Conservation (phyloP, 2,113 vertebrate genomes). For the Caranx ignobilis region DNA sequence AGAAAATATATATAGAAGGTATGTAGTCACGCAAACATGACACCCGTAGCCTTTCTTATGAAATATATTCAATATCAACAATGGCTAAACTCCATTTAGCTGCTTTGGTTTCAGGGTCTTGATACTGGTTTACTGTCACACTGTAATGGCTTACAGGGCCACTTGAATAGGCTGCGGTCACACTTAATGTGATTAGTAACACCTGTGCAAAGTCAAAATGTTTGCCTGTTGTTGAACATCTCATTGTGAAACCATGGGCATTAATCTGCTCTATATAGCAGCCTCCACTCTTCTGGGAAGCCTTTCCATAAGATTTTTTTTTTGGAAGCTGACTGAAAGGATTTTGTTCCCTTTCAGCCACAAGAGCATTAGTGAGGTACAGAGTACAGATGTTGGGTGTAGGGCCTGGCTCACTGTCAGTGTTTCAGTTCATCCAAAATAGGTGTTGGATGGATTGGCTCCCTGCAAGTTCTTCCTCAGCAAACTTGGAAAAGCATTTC, state of each 20-base stretch:
- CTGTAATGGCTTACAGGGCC: neutral
- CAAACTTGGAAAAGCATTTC: neutral
- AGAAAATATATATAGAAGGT: neutral
- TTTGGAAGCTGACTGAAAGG: neutral
- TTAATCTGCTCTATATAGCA: neutral
- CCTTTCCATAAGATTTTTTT: neutral
- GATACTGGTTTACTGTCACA: neutral
- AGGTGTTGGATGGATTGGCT: neutral
- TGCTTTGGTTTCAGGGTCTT: neutral
- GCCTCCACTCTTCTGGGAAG: neutral
- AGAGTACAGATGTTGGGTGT: slow-evolving; percentile 1
- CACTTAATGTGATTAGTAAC: neutral
- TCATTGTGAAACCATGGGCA: neutral
- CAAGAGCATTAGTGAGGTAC: neutral
- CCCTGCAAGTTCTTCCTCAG: neutral
- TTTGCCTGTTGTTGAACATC: neutral
- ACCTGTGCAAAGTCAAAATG: neutral
- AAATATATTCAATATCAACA: neutral
- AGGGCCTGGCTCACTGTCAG: neutral
- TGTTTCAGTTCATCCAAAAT: neutral
- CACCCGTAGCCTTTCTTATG: neutral
- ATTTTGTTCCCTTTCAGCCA: neutral
- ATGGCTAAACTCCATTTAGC: neutral
- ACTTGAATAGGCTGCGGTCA: neutral
- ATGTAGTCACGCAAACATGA: neutral